Base-by-base conservation (phyloP, 2,888 invertebrate genomes). In the Agrilus cyanescens region DNA sequence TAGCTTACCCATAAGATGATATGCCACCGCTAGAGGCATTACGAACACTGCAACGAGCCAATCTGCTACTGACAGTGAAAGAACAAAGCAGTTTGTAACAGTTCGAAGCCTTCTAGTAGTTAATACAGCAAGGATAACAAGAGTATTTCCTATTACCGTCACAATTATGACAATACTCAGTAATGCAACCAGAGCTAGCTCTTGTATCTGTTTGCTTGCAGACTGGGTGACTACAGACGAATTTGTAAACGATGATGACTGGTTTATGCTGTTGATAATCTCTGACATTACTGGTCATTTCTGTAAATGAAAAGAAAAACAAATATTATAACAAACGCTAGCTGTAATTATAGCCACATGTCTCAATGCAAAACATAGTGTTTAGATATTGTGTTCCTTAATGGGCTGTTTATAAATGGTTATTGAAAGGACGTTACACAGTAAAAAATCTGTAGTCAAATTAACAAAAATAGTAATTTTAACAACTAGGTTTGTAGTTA, bases 41-140 rank as follows among this genome's bases (percentile, higher is more conserved):
- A 96, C 94, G 57, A 90, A 86, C 29, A 93, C 79, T 1, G 94
- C 96, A 4, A 96, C 91, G 50, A 93, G 66, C 64, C 94, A 76
- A 72, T 96, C 96, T 36, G 95, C 94, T 0, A 85, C 83, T 0
- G 95, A 95, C 61, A 96, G 69, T 40, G 93, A 94, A 59, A 91
- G 90, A 50, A 96, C 93, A 67, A 95, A 93, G 61, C 91, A 89
- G 63, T 96, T 95, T 38, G 94, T 95, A 29, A 94, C 90, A 0
- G 93, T 93, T 50, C 94, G 75, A 50, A 96, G 71, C 50, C 91
- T 75, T 51, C 85, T 78, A 0, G 88, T 87, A 1, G 88, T 88
- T 53, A 88, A 75, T 38, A 94, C 91, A 6, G 94, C 88, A 14
- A 85, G 74, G 52, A 94, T 91, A 43, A 94, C 90, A 56, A 94